Base-by-base conservation (phyloP, 2,113 vertebrate species). In the Origma solitaria region DNA sequence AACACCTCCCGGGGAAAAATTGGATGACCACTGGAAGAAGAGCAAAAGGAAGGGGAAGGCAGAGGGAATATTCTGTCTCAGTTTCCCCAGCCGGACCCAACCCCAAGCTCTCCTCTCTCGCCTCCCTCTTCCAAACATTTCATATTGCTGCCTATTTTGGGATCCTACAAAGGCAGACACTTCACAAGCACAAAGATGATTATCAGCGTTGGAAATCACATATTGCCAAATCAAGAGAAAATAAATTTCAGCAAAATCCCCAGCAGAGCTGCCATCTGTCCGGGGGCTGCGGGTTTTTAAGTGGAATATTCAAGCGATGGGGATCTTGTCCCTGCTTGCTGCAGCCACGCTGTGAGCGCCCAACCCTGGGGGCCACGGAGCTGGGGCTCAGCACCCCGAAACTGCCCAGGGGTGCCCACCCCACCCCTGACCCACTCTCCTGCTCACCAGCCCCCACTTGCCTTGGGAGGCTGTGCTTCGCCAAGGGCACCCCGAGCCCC, bases 181-280 rank as follows among this genome's bases (percentile, higher is more conserved):
- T 88, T 73, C 71, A 13, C 85, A 60, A 91, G 83, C 82, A 45
- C 82, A 47, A n/a, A 66, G 91, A 84, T 72, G 92, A 94, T 84
- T 31, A 86, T 71, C 90, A 73, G 70, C 3, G 0, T 25, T 91
- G 82, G 77, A 86, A 95, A 94, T 42, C 80, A 44, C 88, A 75
- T 53, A n/a, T 82, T 82, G 91, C 88, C 91, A 92, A 94, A 90
- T 45, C 65, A 58, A 88, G 91, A 84, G 91, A 88, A 85, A 91
- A 94, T 35, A 80, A 27, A 85, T 87, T 72, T 68, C 95, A 93
- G 94, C 86, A 94, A 76, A 90, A 94, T 65, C 84, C 80, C 92
- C 88, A 81, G 86, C 94, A 82, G 89, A 94, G 91, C 77, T 37
- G 23, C 92, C 96, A 94, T 94, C 92, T 94, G 95, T 28, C 92